Conservation (phyloP, 2,797 vertebrate genomes). For the Tenualosa ilisha region DNA sequence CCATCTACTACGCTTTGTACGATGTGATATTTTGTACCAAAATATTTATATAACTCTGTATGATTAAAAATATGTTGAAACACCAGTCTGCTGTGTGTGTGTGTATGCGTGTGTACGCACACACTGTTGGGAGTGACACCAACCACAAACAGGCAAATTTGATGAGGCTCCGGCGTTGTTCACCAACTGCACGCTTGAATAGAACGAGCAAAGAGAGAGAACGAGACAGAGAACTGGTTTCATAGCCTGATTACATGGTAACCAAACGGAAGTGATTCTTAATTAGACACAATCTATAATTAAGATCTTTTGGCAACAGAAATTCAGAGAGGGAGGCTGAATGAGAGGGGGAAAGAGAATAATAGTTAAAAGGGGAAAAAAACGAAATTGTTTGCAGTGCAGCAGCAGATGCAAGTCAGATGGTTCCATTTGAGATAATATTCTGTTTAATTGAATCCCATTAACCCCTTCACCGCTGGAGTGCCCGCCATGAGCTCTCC, state of each 20-base stretch:
- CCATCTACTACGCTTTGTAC: slow-evolving; percentile 82
- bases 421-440: slow-evolving; percentile 55
- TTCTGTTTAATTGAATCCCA: slow-evolving; percentile 51
- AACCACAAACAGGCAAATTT: neutral
- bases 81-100: neutral
- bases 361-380: slow-evolving; percentile 45
- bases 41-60: slow-evolving; percentile 91
- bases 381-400: slow-evolving; percentile 37
- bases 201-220: neutral
- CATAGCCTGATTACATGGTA: slow-evolving; percentile 21
- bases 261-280: slow-evolving; percentile 61
- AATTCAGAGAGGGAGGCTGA: slow-evolving; percentile 50
- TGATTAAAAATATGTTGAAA: slow-evolving; percentile 85
- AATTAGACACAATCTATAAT: slow-evolving; percentile 77
- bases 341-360: neutral
- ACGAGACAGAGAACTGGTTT: slow-evolving; percentile 29
- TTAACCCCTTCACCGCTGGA: slow-evolving; percentile 32
- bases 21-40: slow-evolving; percentile 97
- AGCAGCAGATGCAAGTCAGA: slow-evolving; percentile 68
- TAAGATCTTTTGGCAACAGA: slow-evolving; percentile 69
- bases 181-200: neutral
- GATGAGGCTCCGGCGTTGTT: neutral
- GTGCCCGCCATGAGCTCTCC: neutral
- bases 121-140: neutral
- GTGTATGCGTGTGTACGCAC: neutral